Percentiles rank a stretch among this genome's conserved stretches.
Conservation (phyloP, 2,797 vertebrate genomes). For the Pseudocheirus occidentalis region DNA sequence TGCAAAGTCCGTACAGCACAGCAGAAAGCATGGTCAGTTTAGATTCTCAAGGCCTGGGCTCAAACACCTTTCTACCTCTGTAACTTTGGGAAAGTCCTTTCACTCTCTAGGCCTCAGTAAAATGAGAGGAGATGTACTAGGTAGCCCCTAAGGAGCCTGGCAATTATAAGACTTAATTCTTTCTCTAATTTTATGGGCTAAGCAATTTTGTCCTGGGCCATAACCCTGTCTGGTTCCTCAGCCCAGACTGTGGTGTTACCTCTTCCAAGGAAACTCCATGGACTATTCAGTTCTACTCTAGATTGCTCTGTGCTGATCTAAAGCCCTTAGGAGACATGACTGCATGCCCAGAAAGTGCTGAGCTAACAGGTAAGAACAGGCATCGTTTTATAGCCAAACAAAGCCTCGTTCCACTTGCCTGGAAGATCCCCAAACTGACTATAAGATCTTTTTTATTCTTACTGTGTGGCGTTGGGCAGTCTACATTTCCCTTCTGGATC, state of each 20-base stretch:
- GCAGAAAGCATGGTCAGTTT: background rate
- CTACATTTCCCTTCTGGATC: background rate
- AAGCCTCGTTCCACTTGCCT: background rate
- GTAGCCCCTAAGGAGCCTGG: background rate
- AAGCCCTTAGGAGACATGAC: background rate
- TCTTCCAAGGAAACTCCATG: background rate
- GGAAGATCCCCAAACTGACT: background rate
- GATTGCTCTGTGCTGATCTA: background rate
- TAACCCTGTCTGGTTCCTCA: background rate
- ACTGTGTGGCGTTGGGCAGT: background rate
- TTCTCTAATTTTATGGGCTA: background rate
- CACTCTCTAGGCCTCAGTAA: background rate
- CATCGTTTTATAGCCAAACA: background rate
- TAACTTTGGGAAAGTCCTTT: rapidly evolving
- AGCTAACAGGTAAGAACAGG: background rate
- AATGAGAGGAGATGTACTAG: background rate
- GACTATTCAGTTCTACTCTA: background rate
- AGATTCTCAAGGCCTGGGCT: background rate
- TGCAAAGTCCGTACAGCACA: background rate
- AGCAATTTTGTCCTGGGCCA: background rate
- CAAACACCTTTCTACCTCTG: background rate
- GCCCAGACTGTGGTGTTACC: background rate
- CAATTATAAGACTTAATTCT: background rate
- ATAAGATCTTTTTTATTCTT: background rate
- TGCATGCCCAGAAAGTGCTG: background rate